Evolutionary conservation across 2,888 invertebrate genomes (phyloP).

Genomic region (Idaea biselata): DNA sequence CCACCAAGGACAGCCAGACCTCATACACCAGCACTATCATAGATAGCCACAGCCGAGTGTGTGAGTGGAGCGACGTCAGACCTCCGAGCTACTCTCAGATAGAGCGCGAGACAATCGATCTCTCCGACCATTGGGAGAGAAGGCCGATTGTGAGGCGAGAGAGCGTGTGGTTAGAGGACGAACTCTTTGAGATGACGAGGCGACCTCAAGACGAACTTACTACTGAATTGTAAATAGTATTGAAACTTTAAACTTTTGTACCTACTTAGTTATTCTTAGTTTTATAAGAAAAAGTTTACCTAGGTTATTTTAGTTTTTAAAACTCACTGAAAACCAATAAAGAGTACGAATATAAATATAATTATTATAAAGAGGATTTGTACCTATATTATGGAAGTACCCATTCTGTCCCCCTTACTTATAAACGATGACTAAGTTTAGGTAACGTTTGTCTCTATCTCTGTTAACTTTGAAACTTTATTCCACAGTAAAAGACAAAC

Average conservation of each 20-base stretch:
- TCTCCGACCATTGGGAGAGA: slow-evolving; percentile 74
- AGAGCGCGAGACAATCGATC: slow-evolving; percentile 65
- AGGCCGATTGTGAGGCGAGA: slow-evolving; percentile 73
- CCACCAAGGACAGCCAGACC: slow-evolving; percentile 72
- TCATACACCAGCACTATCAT: slow-evolving; percentile 74
- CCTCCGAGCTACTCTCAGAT: slow-evolving; percentile 75
- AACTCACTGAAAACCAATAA: no score
- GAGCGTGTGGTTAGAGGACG: slow-evolving; percentile 87
- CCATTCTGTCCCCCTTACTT: no score
- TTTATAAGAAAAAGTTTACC: neutral
- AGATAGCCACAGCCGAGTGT: slow-evolving; percentile 53
- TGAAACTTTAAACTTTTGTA: slow-evolving; percentile 12
- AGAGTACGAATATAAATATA: no score
- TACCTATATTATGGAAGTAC: no score
- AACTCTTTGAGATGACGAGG: slow-evolving; percentile 90
- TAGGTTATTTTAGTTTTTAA: neutral
- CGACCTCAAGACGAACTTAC: slow-evolving; percentile 94
- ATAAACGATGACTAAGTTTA: no score
- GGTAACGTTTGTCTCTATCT: no score
- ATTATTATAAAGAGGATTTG: no score
- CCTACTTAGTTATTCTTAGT: slow-evolving; percentile 1
- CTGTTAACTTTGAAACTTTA: no score
- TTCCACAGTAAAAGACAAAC: no score
- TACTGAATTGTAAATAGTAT: slow-evolving; percentile 84
- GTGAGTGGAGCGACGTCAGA: slow-evolving; percentile 79